Base-by-base conservation (phyloP, 2,888 invertebrate species). In the Seladonia tumulorum region DNA sequence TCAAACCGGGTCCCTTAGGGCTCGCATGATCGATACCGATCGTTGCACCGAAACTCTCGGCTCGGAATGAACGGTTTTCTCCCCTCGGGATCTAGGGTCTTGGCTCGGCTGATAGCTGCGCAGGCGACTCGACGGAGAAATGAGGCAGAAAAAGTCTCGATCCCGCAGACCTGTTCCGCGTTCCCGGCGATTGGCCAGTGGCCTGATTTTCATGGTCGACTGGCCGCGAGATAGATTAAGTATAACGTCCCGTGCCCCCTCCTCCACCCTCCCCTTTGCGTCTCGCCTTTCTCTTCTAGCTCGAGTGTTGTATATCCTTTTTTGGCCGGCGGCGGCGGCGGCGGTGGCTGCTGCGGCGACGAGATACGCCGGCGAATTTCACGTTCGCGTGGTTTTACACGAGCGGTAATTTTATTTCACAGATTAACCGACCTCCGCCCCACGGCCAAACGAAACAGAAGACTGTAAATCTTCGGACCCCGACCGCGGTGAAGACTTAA, bases 181-280 rank as follows among this genome's bases (percentile, higher is more conserved):
- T 88, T 88, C 77, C 75, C 88, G 82, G 76, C 90, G 89, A 92
- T 92, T 92, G 92, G 91, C 88, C 91, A 90, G 91, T 92, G 93
- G 90, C 93, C 93, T 93, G 93, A 91, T 93, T 93, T 92, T 90
- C 90, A 90, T 87, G 91, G 88, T 84, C 86, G 85, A 88, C 87
- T 87, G 87, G 81, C 81, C 81, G 86, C 70, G 72, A 87, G 84
- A 86, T 81, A 86, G 88, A 89, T 86, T 88, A 89, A 89, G 88
- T 88, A 86, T 85, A 83, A 84, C 87, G 80, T 84, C 63, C 70
- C n/a, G n/a, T n/a, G n/a, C n/a, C n/a, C n/a, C n/a, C n/a, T n/a
- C 25, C 14, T n/a, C 18, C 16, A 5, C 18, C 49, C 5, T 49
- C 1, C 49, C 49, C 16, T 49, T 78, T 68, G 68, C 80, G 81